Percentiles rank a stretch among this genome's conserved stretches.
These are phyloP conservation scores for Ganaspis sp. DNA, from an alignment of 1,140 invertebrate species.

Conservation along the genomic window DNA sequence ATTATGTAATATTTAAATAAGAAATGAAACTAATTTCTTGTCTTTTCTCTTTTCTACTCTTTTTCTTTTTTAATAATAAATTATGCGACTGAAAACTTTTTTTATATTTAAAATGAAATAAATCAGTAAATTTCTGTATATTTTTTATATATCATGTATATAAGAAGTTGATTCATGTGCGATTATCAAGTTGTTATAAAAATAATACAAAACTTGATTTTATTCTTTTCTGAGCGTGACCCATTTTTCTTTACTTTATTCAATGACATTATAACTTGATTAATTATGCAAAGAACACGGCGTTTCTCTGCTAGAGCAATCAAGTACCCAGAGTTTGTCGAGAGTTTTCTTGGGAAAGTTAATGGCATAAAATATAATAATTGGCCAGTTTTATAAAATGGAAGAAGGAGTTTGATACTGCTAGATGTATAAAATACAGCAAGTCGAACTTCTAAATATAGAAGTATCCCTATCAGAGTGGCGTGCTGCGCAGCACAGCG, in stretches of 20 bases:
- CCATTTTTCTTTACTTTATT: neutral
- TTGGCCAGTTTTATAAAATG: constrained; percentile 5
- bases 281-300: constrained; percentile 1
- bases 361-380: neutral
- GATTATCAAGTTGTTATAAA: neutral
- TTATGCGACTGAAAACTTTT: too few species aligned
- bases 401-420: neutral
- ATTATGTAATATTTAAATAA: too few species aligned
- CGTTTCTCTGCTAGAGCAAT: neutral
- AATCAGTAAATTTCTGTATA: too few species aligned
- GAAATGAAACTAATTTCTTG: too few species aligned
- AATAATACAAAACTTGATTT: neutral
- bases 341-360: neutral
- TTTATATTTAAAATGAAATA: too few species aligned
- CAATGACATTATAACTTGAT: constrained; percentile 1
- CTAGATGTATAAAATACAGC: neutral
- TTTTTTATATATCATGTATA: too few species aligned
- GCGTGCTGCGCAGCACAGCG: neutral
- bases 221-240: neutral
- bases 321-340: neutral
- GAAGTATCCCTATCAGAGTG: neutral
- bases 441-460: neutral
- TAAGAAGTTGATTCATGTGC: neutral
- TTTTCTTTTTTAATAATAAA: too few species aligned
- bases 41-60: too few species aligned